Conservation (phyloP, 2,888 invertebrate genomes). For the Rhamnusium bicolor region DNA sequence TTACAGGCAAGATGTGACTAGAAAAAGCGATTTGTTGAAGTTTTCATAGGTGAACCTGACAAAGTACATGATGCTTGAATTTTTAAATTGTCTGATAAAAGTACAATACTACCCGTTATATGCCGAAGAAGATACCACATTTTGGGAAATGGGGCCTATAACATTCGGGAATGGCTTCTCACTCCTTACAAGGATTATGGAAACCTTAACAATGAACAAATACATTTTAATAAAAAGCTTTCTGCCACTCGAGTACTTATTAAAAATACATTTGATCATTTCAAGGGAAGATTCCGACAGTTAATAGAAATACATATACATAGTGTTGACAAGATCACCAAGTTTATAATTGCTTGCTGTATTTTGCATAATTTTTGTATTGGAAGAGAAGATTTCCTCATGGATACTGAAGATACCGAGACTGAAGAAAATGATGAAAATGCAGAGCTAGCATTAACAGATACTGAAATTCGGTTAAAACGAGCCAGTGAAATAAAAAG, state of each 20-base stretch:
- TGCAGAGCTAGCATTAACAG: neutral
- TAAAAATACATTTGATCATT: constrained; percentile 61
- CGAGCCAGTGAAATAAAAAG: neutral
- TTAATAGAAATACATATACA: constrained; percentile 36
- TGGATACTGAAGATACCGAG: neutral
- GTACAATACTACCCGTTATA: no score
- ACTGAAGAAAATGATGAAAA: neutral
- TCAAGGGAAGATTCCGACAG: constrained; percentile 55
- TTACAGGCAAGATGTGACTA: no score
- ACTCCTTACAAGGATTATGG: constrained; percentile 60
- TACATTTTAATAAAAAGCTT: constrained; percentile 55
- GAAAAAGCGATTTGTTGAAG: no score
- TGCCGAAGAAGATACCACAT: no score
- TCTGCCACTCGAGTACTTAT: constrained; percentile 56
- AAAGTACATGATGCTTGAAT: no score
- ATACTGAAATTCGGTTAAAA: neutral
- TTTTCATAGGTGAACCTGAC: no score
- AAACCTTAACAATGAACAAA: constrained; percentile 52
- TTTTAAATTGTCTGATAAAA: no score
- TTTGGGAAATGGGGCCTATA: constrained; percentile 58
- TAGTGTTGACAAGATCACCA: neutral
- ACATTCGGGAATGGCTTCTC: constrained; percentile 48
- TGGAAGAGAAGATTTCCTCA: neutral
- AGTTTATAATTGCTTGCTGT: neutral
- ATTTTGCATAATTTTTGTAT: neutral